A percentile compares a stretch with the other conserved stretches of the same genome.
Conservation (phyloP, 2,113 vertebrate species). For the Piprites chloris region DNA sequence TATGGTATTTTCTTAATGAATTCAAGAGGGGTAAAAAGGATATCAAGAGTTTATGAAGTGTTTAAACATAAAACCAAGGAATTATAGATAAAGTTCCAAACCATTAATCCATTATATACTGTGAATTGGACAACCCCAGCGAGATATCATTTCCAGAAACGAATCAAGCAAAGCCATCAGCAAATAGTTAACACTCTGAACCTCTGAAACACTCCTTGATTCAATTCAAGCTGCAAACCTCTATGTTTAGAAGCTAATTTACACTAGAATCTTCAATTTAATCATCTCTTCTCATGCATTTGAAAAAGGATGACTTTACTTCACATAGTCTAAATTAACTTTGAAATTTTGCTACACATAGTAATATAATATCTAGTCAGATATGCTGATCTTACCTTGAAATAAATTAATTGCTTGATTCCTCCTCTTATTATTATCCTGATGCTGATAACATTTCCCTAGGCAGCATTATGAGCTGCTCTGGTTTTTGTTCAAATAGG, state of each 20-base stretch:
- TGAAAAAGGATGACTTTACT: slow-evolving; percentile 44
- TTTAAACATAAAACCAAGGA: slow-evolving; percentile 64
- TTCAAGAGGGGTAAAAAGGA: slow-evolving; percentile 34
- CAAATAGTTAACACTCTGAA: slow-evolving; percentile 49
- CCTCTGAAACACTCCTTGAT: slow-evolving; percentile 19
- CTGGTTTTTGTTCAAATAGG: neutral
- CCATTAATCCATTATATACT: slow-evolving; percentile 68
- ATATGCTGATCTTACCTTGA: slow-evolving; percentile 63
- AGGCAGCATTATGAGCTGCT: neutral
- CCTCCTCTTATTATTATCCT: slow-evolving; percentile 50
- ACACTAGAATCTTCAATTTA: slow-evolving; percentile 63
- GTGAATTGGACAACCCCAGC: slow-evolving; percentile 34
- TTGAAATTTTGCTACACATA: slow-evolving; percentile 59
- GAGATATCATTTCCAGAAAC: slow-evolving; percentile 18
- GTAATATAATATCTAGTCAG: slow-evolving; percentile 64
- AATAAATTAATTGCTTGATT: slow-evolving; percentile 74
- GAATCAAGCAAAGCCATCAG: slow-evolving; percentile 26
- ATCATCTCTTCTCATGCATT: slow-evolving; percentile 58
- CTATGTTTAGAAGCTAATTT: slow-evolving; percentile 63
- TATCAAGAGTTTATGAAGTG: slow-evolving; percentile 71
- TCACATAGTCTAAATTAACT: slow-evolving; percentile 49
- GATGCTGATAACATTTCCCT: slow-evolving; percentile 50
- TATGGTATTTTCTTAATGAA: slow-evolving; percentile 40
- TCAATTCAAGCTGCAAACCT: slow-evolving; percentile 30
- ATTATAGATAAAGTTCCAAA: slow-evolving; percentile 66